Evolutionary conservation across 1,140 invertebrate species (phyloP).

Genomic region (Ganaspis sp.): DNA sequence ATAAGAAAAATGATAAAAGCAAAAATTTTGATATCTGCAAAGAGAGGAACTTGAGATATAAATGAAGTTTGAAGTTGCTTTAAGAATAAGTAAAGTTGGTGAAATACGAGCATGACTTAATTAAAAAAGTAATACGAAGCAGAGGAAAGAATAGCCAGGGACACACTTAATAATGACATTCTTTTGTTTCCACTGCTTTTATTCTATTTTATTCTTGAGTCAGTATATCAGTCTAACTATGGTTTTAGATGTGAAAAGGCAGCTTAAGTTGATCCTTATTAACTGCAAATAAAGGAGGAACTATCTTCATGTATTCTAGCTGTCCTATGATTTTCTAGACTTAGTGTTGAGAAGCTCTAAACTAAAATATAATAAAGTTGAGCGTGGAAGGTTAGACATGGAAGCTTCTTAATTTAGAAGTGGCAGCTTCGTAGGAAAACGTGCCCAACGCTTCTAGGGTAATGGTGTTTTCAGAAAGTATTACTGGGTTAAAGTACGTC

Average conservation of each 20-base stretch:
- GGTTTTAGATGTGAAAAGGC: background rate
- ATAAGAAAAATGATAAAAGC: too few relatives aligned
- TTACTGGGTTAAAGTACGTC: background rate
- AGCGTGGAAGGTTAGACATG: background rate
- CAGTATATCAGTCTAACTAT: constrained; percentile 10
- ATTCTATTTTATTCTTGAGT: background rate
- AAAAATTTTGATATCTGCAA: background rate
- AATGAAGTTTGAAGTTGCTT: background rate
- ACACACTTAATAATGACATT: background rate
- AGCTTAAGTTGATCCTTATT: background rate
- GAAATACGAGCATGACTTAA: background rate
- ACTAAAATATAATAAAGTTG: background rate
- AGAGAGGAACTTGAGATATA: background rate
- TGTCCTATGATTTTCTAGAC: background rate
- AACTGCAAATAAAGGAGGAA: background rate
- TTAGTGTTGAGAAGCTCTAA: background rate
- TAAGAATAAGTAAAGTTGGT: background rate
- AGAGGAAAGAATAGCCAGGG: background rate
- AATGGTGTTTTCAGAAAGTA: constrained; percentile 29
- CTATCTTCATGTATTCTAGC: background rate
- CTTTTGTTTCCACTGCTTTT: constrained; percentile 3
- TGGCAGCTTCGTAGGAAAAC: background rate
- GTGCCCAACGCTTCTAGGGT: background rate
- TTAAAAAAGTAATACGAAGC: background rate
- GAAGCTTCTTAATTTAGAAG: constrained; percentile 26